phyloP scores from a whole-genome alignment of 1,140 invertebrate species.

The Drosophila triauraria region DNA sequence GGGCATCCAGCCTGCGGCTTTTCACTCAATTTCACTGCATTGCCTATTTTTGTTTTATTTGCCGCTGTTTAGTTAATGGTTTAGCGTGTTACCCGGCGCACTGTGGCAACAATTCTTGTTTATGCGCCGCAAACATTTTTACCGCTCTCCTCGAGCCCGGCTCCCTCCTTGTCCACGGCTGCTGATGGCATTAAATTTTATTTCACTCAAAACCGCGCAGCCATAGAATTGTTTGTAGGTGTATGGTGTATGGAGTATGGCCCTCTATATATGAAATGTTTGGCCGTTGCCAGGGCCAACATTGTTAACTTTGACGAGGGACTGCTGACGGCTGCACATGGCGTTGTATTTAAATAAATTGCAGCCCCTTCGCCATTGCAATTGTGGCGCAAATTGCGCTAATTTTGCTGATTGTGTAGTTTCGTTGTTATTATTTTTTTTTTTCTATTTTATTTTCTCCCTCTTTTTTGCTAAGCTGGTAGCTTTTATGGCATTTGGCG shows the following conservation, averaged over 20 bases:
- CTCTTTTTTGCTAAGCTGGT: conserved; percentile 32
- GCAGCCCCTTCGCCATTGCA: conserved; percentile 55
- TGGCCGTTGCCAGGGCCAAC: conserved; percentile 39
- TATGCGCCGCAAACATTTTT: conserved; percentile 80
- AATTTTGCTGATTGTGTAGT: conserved; percentile 70
- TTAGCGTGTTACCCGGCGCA: conserved; percentile 70
- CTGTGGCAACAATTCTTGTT: conserved; percentile 75
- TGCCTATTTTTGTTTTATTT: conserved; percentile 67
- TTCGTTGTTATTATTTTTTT: conserved; percentile 42
- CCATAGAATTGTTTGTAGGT: conserved; percentile 48
- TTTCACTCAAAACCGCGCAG: conserved; percentile 65
- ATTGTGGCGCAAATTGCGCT: conserved; percentile 74
- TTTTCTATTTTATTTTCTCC: conserved; percentile 2
- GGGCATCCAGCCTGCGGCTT: conserved; percentile 39
- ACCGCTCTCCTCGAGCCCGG: conserved; percentile 33
- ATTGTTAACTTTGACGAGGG: conserved; percentile 53
- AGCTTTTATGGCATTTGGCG: conserved; percentile 53
- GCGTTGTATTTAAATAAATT: conserved; percentile 70
- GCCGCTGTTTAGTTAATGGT: conserved; percentile 79
- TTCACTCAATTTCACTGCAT: conserved; percentile 12
- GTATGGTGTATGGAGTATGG: background rate
- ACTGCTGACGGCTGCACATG: conserved; percentile 57
- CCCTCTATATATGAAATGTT: conserved; percentile 2
- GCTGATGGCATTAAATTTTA: conserved; percentile 79
- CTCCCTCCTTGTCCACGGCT: conserved; percentile 27